These are phyloP conservation scores for Vanessa atalanta DNA, from an alignment of 1,140 invertebrate genomes.

Conservation along the genomic window DNA sequence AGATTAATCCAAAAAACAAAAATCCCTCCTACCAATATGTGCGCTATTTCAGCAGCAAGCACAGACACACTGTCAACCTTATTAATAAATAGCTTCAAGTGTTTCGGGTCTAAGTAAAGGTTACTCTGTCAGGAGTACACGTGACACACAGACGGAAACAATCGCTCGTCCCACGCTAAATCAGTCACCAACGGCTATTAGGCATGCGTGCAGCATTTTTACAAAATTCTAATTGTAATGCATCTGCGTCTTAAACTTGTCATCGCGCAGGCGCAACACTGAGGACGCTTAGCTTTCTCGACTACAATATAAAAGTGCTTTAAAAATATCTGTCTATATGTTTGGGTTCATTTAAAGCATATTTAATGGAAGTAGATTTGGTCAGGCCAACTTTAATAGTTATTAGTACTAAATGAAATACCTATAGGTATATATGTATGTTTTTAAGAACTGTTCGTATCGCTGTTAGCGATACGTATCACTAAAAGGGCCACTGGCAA, in stretches of 20 bases:
- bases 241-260: slow-evolving; percentile 39
- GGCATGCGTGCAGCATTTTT: slow-evolving; percentile 19
- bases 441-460: too few species aligned
- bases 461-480: too few species aligned
- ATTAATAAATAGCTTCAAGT: neutral
- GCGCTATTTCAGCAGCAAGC: too few species aligned
- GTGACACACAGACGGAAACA: slow-evolving; percentile 39
- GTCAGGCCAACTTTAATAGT: too few species aligned
- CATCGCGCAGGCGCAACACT: slow-evolving; percentile 14
- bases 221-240: slow-evolving; percentile 29
- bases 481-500: too few species aligned
- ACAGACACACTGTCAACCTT: too few species aligned
- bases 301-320: neutral
- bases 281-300: neutral
- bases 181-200: slow-evolving; percentile 43
- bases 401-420: too few species aligned
- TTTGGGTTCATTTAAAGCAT: neutral
- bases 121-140: slow-evolving; percentile 14
- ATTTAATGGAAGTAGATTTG: too few species aligned
- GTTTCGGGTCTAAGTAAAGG: neutral
- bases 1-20: too few species aligned
- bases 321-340: neutral
- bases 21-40: too few species aligned
- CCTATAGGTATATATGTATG: too few species aligned
- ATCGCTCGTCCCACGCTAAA: slow-evolving; percentile 45